phyloP scores from a whole-genome alignment of 2,113 vertebrate species.

The Python bivittatus region DNA sequence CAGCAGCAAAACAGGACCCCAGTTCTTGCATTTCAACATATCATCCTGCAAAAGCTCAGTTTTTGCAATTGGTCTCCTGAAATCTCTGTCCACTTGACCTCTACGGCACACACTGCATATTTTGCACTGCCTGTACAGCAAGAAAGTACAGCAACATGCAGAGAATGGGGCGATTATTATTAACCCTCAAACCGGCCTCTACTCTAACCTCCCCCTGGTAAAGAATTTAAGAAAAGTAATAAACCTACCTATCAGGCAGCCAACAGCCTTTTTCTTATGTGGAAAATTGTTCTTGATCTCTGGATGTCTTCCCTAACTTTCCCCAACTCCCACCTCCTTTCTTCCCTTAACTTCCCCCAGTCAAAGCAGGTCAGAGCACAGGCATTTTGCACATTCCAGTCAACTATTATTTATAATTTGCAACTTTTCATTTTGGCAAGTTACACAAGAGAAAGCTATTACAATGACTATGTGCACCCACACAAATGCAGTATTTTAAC shows the following conservation, averaged over 20 bases:
- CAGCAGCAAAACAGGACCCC: background rate
- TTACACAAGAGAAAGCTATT: background rate
- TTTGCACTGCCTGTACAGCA: background rate
- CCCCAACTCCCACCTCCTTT: background rate
- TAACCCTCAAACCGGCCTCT: background rate
- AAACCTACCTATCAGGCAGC: background rate
- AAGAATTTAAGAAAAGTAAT: background rate
- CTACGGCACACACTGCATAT: background rate
- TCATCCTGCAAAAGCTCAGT: background rate
- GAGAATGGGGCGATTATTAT: background rate
- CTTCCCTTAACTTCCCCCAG: background rate
- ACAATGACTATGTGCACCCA: background rate
- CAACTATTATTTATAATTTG: background rate
- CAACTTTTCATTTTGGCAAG: background rate
- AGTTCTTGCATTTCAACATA: background rate
- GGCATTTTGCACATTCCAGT: background rate
- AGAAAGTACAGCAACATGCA: background rate
- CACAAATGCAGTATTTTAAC: background rate
- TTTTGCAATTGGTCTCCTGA: background rate
- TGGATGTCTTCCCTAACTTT: background rate
- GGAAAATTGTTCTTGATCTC: background rate
- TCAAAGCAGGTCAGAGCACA: background rate
- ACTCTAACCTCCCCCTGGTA: background rate
- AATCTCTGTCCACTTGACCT: background rate
- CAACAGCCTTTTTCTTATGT: background rate